Evolutionary conservation across 2,888 invertebrate species (phyloP).

Genomic region (Macrophya alboannulata): DNA sequence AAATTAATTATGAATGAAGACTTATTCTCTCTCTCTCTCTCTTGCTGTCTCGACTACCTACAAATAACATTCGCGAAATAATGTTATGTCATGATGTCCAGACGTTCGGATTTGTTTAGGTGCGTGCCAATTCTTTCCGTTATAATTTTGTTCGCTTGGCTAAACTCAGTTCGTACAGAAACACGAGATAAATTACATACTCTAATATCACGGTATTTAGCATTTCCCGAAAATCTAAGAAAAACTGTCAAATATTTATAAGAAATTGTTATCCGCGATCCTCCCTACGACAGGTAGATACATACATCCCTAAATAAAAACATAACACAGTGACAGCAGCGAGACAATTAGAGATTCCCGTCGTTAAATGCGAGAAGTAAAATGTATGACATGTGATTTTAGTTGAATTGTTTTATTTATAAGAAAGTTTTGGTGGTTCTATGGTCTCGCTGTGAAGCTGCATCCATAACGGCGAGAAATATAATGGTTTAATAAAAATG

Average conservation of each 20-base stretch:
- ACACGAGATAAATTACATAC: not conserved
- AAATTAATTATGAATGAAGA: not conserved
- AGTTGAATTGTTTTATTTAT: conserved; percentile 3
- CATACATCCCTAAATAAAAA: conserved; percentile 12
- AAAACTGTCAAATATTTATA: not conserved
- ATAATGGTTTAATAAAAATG: conserved; percentile 19
- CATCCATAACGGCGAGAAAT: conserved; percentile 3
- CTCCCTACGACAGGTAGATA: conserved; percentile 19
- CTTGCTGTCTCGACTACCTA: too few relatives aligned
- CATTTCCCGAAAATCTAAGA: not conserved
- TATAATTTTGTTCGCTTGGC: not conserved
- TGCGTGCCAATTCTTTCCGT: not conserved
- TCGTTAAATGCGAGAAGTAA: not conserved
- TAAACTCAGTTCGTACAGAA: not conserved
- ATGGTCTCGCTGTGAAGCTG: conserved; percentile 6
- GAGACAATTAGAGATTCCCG: not conserved
- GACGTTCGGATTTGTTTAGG: not conserved
- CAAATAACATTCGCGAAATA: not conserved
- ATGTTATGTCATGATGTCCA: conserved; percentile 13
- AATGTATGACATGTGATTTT: conserved; percentile 43
- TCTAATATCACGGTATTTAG: not conserved
- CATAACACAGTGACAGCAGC: not conserved
- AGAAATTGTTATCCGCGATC: not conserved
- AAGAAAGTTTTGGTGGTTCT: not conserved
- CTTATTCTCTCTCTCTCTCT: not conserved